These are phyloP conservation scores for Drosophila conformis DNA, from an alignment of 2,888 invertebrate species.

Conservation along the genomic window DNA sequence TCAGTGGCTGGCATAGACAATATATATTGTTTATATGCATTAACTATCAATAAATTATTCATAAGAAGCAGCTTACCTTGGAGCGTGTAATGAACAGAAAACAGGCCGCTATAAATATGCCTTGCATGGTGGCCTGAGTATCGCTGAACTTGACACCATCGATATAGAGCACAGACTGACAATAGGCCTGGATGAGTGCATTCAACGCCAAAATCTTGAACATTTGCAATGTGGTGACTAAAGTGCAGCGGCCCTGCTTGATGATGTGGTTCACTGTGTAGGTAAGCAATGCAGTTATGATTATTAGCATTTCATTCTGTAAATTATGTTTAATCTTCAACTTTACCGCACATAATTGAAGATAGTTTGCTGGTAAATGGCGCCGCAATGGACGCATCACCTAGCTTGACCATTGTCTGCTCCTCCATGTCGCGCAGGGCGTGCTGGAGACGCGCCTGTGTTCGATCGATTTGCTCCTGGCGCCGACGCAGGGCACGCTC, in stretches of 20 bases:
- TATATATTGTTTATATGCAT: not conserved
- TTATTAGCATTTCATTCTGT: not conserved
- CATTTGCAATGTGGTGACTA: slow-evolving; percentile 99
- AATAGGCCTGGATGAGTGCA: slow-evolving; percentile 98
- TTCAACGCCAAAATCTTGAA: slow-evolving; percentile 99
- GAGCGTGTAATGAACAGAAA: slow-evolving; percentile 99
- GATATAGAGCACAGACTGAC: slow-evolving; percentile 98
- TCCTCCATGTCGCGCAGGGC: slow-evolving; percentile 95
- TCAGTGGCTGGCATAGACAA: slow-evolving; percentile 90
- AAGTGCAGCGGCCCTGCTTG: slow-evolving; percentile 99
- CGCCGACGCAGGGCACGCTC: slow-evolving; percentile 82
- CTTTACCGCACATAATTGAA: slow-evolving; percentile 96
- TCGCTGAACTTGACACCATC: slow-evolving; percentile 99
- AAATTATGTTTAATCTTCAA: not conserved
- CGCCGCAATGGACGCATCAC: slow-evolving; percentile 99
- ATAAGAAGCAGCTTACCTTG: slow-evolving; percentile 88
- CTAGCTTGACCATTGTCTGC: slow-evolving; percentile 95
- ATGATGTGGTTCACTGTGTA: slow-evolving; percentile 97
- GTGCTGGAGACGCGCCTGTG: slow-evolving; percentile 82
- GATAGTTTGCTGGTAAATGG: slow-evolving; percentile 99
- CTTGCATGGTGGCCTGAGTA: slow-evolving; percentile 98
- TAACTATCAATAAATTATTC: not conserved
- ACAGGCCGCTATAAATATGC: slow-evolving; percentile 96
- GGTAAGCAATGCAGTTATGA: slow-evolving; percentile 62
- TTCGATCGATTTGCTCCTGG: slow-evolving; percentile 80